Evolutionary conservation across 92 coral and sea anemone genomes (phyloP).

Genomic region (Muricea muricata): DNA sequence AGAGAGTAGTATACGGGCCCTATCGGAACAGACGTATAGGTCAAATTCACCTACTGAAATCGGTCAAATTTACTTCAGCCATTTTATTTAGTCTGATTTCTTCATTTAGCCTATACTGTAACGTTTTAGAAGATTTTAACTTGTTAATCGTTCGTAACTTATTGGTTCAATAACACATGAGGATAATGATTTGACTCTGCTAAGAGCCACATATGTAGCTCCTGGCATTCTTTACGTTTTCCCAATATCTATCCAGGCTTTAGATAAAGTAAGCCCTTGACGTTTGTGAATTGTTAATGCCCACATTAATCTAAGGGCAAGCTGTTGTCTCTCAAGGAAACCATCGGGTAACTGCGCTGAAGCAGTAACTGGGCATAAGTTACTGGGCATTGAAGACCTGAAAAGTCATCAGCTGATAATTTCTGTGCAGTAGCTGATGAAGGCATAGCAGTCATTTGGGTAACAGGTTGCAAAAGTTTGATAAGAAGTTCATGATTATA

Average conservation of each 20-base stretch:
- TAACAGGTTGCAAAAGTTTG: constrained; percentile 17
- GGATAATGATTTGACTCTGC: neutral
- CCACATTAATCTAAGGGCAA: constrained; percentile 6
- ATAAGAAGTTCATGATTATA: constrained; percentile 1
- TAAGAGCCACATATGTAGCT: constrained; percentile 6
- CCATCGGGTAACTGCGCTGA: neutral
- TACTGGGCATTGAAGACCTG: constrained; percentile 10
- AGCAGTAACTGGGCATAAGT: constrained; percentile 1
- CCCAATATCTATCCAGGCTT: constrained; percentile 9
- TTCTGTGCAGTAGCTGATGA: constrained; percentile 20
- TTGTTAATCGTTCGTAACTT: neutral
- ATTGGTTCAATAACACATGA: constrained; percentile 6
- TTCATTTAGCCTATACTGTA: neutral
- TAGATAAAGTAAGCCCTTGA: constrained; percentile 9
- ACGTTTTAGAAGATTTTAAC: neutral
- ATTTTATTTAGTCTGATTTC: neutral
- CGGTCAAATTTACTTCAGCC: neutral
- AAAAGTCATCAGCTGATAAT: neutral
- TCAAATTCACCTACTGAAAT: neutral
- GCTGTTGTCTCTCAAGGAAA: constrained; percentile 37
- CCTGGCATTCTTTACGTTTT: neutral
- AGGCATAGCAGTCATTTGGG: constrained; percentile 9
- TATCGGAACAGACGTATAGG: neutral
- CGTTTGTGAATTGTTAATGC: constrained; percentile 14
- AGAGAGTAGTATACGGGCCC: too few relatives aligned